Evolutionary conservation across 2,888 invertebrate genomes (phyloP), one percentile per base, ranked within the genome.

Genomic region (Agrochola circellaris): DNA sequence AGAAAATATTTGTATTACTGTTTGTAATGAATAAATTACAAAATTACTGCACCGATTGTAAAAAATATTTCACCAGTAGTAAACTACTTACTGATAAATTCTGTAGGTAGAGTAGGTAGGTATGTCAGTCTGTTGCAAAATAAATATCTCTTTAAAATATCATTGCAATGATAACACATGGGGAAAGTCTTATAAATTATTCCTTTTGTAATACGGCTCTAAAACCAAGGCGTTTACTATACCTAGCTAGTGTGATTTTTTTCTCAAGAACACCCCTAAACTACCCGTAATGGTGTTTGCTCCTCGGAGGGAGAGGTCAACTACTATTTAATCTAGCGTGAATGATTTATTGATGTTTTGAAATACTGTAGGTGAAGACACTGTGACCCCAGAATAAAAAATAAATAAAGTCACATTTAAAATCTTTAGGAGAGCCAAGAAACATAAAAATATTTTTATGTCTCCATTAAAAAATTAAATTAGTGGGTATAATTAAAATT

Each of bases 241-340:
- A 51, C 8, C 8, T 80, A 60, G 85, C 34, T 34, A 90, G 92
- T 92, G 93, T 88, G 91, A 93, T 91, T 76, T 84, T 89, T 91
- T 92, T 92, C 92, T 91, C 90, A 82, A 84, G 88, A 90, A 89
- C 92, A 88, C 95, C 95, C 95, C 92, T 90, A 91, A 91, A 92
- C 92, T 92, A 91, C 90, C 88, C 89, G 92, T 95, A 95, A 96
- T 96, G 94, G 94, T 95, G 95, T 95, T 95, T 95, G 92, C 93
- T 92, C 90, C 91, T 89, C 88, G 89, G 87, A 93, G 95, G 95
- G 95, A 92, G 95, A 95, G 96, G 95, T 96, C 96, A 96, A 96
- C 95, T 95, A 94, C 93, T 94, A 95, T 95, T 95, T 94, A 96
- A 96, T 96, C 95, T 95, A 94, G 92, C 93, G 95, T 95, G 95